Conservation (phyloP, 2,113 vertebrate genomes). For the Nestor notabilis region DNA sequence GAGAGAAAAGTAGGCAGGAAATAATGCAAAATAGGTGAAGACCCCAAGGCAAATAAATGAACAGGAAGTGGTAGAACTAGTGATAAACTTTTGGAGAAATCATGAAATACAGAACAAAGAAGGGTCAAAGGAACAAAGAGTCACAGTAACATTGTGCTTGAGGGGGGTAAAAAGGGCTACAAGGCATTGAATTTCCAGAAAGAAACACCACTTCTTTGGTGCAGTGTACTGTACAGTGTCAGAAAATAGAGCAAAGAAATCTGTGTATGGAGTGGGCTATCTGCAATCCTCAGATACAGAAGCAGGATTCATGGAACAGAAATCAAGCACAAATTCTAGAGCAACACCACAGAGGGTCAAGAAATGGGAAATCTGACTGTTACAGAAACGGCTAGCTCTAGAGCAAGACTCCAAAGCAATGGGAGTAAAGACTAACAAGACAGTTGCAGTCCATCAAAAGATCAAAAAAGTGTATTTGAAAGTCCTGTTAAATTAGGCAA, state of each 20-base stretch:
- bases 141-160: not conserved
- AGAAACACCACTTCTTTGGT: not conserved
- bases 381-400: not conserved
- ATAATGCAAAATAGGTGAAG: not conserved
- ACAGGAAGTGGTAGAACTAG: not conserved
- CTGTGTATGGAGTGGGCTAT: not conserved
- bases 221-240: not conserved
- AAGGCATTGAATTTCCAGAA: not conserved
- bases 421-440: not conserved
- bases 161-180: accelerated
- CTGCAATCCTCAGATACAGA: not conserved
- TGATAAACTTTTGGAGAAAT: not conserved
- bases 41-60: not conserved
- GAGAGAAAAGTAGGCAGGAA: not conserved
- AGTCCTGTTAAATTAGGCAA: not conserved
- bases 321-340: not conserved
- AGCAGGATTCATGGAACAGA: not conserved
- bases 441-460: not conserved
- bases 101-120: not conserved
- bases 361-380: not conserved
- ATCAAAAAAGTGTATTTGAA: not conserved
- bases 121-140: not conserved
- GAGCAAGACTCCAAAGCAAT: not conserved
- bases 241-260: not conserved
- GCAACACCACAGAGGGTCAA: not conserved